phyloP scores from a whole-genome alignment of 2,888 invertebrate genomes.

The Nomada flava region DNA sequence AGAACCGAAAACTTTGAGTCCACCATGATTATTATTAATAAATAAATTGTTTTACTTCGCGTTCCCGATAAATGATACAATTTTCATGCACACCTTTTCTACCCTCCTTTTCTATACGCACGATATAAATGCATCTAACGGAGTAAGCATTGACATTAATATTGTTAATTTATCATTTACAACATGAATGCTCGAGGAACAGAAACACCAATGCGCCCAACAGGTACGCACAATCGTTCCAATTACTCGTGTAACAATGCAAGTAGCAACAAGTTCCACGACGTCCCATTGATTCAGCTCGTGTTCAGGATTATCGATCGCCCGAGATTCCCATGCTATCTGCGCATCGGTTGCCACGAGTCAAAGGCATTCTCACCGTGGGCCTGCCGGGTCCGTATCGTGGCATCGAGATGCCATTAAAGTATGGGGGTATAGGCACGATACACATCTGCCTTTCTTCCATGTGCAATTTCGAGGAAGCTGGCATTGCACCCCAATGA shows the following conservation, averaged over 20 bases:
- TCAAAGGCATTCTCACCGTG: slow-evolving; percentile 61
- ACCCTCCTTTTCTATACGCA: not conserved
- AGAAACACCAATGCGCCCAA: too few species aligned
- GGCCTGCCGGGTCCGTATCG: slow-evolving; percentile 26
- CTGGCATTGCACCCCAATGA: slow-evolving; percentile 67
- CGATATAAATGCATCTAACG: too few species aligned
- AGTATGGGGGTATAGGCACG: slow-evolving; percentile 65
- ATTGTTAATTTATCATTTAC: too few species aligned
- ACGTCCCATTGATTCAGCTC: slow-evolving; percentile 40
- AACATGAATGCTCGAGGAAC: too few species aligned
- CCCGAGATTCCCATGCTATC: slow-evolving; percentile 64
- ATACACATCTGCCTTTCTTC: slow-evolving; percentile 69
- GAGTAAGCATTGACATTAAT: too few species aligned
- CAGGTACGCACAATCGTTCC: slow-evolving; percentile 1
- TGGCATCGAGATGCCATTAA: slow-evolving; percentile 57
- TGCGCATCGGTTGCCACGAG: slow-evolving; percentile 47
- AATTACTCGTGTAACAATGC: slow-evolving; percentile 12
- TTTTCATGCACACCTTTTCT: not conserved
- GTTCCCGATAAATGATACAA: too few species aligned
- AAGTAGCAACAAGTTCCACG: slow-evolving; percentile 51
- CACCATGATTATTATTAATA: too few species aligned
- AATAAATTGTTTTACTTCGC: too few species aligned
- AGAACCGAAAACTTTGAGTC: too few species aligned
- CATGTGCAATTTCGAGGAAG: slow-evolving; percentile 65
- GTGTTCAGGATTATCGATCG: slow-evolving; percentile 51